Base-by-base conservation (phyloP, 2,797 vertebrate species). In the Mastacembelus armatus region DNA sequence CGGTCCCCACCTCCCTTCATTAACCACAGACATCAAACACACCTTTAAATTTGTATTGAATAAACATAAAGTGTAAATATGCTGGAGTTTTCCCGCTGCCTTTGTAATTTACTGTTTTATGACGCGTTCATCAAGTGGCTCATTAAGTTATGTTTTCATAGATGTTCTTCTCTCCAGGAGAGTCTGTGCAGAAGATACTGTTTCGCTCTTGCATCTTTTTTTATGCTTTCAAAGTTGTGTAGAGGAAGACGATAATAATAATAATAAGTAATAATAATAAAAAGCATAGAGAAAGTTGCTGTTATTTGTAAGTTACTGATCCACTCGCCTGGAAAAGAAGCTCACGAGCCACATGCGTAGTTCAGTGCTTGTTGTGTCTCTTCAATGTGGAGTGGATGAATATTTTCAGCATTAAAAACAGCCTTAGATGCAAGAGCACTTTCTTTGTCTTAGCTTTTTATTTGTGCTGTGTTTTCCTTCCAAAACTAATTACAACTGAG, bases 41-140 rank as follows among this genome's bases (percentile, higher is more conserved):
- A 66, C 56, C 71, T 74, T 74, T 67, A 60, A 83, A n/a, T 90
- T 90, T 85, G 75, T 88, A 89, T 49, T 22, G 48, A 89, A 76
- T 80, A 85, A 78, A 90, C 91, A 78, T 91, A 90, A 74, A 35
- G 11, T 88, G 88, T 97, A 96, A 93, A 96, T 97, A 96, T 86
- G 92, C 93, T 88, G 92, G 91, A 90, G 94, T 93, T 94, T 94
- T 93, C 94, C 76, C 40, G 91, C 95, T 94, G 92, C 94, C 95
- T 97, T 97, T 95, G 95, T 96, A 95, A 94, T 94, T 94, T 90
- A 88, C 93, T 87, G 92, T 93, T 85, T 80, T 35, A 15, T 42
- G 69, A 58, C 38, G 62, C 42, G 16, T 64, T 50, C 52, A 48
- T 55, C 38, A 48, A 63, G 58, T 70, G 57, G 30, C 55, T 19